Conservation (phyloP, 35 echinoderm and acorn worm genomes). For the Strongylocentrotus purpuratus region DNA sequence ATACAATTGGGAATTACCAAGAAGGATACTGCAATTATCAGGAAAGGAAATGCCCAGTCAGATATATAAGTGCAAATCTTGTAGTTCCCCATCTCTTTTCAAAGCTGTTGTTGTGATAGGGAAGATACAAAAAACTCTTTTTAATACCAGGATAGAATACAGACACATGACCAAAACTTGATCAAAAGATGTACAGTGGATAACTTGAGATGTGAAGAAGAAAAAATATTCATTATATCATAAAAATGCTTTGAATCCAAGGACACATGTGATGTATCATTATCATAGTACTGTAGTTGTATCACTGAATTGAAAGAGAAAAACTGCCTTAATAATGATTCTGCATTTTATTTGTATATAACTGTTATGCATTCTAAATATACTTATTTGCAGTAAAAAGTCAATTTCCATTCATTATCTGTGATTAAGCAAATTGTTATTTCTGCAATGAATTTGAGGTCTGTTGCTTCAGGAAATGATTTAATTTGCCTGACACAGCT, state of each 20-base stretch:
- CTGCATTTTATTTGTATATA: background rate
- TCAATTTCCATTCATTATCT: background rate
- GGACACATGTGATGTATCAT: background rate
- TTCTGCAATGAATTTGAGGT: constrained; percentile 9
- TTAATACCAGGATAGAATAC: too few species aligned
- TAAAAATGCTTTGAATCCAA: background rate
- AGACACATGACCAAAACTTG: too few species aligned
- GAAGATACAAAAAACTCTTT: too few species aligned
- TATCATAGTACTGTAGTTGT: background rate
- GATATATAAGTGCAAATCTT: too few species aligned
- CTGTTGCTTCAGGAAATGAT: background rate
- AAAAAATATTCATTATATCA: background rate
- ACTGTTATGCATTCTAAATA: background rate
- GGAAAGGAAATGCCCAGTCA: too few species aligned
- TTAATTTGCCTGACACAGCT: background rate
- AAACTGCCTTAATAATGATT: background rate
- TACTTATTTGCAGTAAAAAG: background rate
- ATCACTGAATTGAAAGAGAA: background rate
- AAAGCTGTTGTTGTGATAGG: too few species aligned
- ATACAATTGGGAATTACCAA: too few species aligned
- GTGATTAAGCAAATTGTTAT: background rate
- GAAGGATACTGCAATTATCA: too few species aligned
- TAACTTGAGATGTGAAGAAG: too few species aligned
- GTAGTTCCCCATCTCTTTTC: too few species aligned
- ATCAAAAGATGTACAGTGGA: too few species aligned